Evolutionary conservation across 1,140 invertebrate species (phyloP), one percentile per base, ranked within the genome.

Genomic region (Pomacea maculata): DNA sequence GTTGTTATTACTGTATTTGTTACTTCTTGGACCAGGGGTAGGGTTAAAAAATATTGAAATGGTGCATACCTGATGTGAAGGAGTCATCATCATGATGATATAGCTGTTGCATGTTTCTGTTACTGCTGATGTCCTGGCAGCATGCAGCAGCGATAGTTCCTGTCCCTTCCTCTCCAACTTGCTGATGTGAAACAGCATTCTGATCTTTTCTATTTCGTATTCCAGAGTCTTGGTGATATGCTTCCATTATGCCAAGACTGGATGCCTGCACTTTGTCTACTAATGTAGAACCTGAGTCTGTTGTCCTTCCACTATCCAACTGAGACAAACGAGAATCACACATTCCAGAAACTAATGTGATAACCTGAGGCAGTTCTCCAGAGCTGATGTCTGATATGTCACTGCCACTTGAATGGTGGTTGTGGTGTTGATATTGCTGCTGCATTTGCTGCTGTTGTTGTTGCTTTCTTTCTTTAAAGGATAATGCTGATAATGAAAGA

Each of bases 1-100:
- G 34, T 6, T 45, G 34, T 45, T 45, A 45, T 4, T 4, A 45
- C 34, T 4, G 34, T 45, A 45, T 45, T 45, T 6, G 6, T 45
- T 45, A 45, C 34, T 45, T 45, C 6, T 45, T 45, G 34, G 34
- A 45, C 34, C 34, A 45, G 34, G 34, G 34, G 34, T 45, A 45
- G 34, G 34, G 34, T 45, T 45, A 45, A 45, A 45, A 45, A 45
- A 45, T 45, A 45, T 45, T 6, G 2, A 45, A 45, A 45, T 45
- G 34, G 34, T 61, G 15, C 76, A 80, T 84, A 77, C 86, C 89
- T 80, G 90, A 90, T 65, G 85, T 86, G 15, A 85, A 29, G 14
- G 90, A 88, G 67, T 91, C 90, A 79, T 83, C 89, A 81, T 91
- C 89, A 65, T 87, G 85, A 83, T 86, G 86, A 83, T 91, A 92